Percentiles rank a stretch among this genome's conserved stretches.
Conservation (phyloP, 2,113 vertebrate genomes). For the Myotis brandtii region DNA sequence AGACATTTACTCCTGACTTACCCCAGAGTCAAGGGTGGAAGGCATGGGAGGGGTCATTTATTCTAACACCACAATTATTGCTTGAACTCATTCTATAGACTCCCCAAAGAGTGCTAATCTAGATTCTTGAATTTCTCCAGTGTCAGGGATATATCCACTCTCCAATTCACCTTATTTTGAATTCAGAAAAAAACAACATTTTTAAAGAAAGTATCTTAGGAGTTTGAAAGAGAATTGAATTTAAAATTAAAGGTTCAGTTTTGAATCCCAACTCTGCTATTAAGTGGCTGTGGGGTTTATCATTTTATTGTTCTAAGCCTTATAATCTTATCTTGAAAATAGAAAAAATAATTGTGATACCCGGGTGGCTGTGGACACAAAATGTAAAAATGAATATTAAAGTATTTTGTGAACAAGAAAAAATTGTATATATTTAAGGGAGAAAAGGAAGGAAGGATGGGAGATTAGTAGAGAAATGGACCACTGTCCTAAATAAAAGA, state of each 20-base stretch:
- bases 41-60: background rate
- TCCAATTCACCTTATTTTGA: background rate
- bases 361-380: background rate
- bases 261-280: background rate
- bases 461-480: background rate
- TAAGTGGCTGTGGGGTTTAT: background rate
- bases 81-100: background rate
- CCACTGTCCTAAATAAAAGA: background rate
- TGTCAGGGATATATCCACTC: background rate
- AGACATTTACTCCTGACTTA: background rate
- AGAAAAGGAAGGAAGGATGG: background rate
- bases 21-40: background rate
- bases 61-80: background rate
- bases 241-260: background rate
- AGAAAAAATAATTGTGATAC: background rate
- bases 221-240: background rate
- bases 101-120: background rate
- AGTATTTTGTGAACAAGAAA: background rate
- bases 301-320: background rate
- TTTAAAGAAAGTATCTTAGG: conserved; percentile 7
- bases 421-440: background rate
- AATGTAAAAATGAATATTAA: background rate
- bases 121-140: background rate
- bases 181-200: background rate
- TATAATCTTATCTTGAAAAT: background rate